A percentile compares a stretch with the other conserved stretches of the same genome.
These are phyloP conservation scores for Channa striata DNA, from an alignment of 2,797 vertebrate species.

Conservation along the genomic window DNA sequence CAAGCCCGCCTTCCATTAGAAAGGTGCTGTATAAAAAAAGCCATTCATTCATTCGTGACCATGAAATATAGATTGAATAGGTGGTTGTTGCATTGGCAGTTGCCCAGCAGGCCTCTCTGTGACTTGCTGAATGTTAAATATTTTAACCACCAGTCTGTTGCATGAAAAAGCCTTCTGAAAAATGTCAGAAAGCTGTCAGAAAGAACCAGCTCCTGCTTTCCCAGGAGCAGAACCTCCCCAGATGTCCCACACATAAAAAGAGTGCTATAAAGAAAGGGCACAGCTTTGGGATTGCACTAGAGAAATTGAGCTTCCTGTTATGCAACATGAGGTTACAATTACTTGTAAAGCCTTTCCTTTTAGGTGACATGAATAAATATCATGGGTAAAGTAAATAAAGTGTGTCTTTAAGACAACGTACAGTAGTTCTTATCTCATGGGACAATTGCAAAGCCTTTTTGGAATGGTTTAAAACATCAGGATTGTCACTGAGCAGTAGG, in stretches of 20 bases:
- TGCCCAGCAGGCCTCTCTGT: slow-evolving; percentile 50
- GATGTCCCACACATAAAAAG: slow-evolving; percentile 2
- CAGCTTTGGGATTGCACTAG: not conserved
- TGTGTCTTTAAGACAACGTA: not conserved
- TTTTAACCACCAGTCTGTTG: slow-evolving; percentile 60
- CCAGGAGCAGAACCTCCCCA: slow-evolving; percentile 5
- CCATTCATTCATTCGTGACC: slow-evolving; percentile 62
- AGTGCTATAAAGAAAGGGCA: not conserved
- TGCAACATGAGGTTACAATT: slow-evolving; percentile 2
- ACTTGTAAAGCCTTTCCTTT: not conserved
- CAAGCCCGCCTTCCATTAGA: slow-evolving; percentile 15
- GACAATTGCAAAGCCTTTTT: not conserved
- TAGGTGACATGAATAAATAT: too few relatives aligned
- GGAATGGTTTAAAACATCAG: not conserved
- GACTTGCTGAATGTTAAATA: slow-evolving; percentile 69
- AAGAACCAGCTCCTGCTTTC: slow-evolving; percentile 23
- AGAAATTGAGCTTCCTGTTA: not conserved
- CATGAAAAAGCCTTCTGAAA: slow-evolving; percentile 53
- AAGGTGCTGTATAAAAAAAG: slow-evolving; percentile 63
- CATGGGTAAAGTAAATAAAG: too few relatives aligned
- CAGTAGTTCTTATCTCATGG: not conserved
- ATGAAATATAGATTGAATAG: slow-evolving; percentile 75
- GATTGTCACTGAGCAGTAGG: not conserved
- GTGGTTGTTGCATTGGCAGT: slow-evolving; percentile 56
- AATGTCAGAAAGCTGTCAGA: slow-evolving; percentile 43